Percentiles rank a stretch among this genome's conserved stretches.
Evolutionary conservation across 2,797 vertebrate species (phyloP).

Genomic region (Coccyzus lansbergi): DNA sequence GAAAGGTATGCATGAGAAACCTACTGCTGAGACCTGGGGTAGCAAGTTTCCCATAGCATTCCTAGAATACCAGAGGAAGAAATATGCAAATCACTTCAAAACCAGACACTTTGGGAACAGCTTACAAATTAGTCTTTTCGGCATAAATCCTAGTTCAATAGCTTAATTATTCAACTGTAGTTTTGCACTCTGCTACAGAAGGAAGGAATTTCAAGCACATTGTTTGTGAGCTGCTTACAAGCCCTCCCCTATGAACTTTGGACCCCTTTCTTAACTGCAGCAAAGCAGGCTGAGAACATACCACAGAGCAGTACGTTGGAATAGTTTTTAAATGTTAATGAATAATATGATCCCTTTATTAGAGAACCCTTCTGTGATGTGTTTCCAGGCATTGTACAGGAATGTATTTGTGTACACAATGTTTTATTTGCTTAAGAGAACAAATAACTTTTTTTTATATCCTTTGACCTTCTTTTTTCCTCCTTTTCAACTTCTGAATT

Average conservation of each 20-base stretch:
- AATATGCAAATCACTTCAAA: slow-evolving; percentile 72
- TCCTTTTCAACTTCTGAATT: background rate
- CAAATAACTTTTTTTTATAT: background rate
- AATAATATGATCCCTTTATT: slow-evolving; percentile 67
- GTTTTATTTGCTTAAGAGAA: slow-evolving; percentile 43
- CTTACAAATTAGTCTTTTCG: slow-evolving; percentile 72
- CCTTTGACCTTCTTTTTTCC: slow-evolving; percentile 11
- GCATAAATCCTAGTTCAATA: slow-evolving; percentile 70
- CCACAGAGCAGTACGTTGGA: background rate
- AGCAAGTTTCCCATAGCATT: slow-evolving; percentile 68
- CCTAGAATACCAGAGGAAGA: slow-evolving; percentile 57
- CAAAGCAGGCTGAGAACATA: slow-evolving; percentile 40
- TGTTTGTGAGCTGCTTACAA: slow-evolving; percentile 68
- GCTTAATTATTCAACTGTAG: slow-evolving; percentile 73
- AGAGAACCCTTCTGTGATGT: slow-evolving; percentile 38
- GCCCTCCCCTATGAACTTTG: slow-evolving; percentile 64
- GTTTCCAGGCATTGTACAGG: slow-evolving; percentile 30
- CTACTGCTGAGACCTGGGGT: slow-evolving; percentile 41
- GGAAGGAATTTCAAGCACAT: slow-evolving; percentile 71
- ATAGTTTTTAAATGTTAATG: slow-evolving; percentile 57
- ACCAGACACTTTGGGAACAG: slow-evolving; percentile 62
- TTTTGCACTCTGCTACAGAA: slow-evolving; percentile 68
- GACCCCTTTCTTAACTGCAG: slow-evolving; percentile 47
- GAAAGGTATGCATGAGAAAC: slow-evolving; percentile 64
- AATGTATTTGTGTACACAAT: slow-evolving; percentile 45